Evolutionary conservation across 1,140 invertebrate species (phyloP), one percentile per base, ranked within the genome.

Genomic region (Diorhabda elongata): DNA sequence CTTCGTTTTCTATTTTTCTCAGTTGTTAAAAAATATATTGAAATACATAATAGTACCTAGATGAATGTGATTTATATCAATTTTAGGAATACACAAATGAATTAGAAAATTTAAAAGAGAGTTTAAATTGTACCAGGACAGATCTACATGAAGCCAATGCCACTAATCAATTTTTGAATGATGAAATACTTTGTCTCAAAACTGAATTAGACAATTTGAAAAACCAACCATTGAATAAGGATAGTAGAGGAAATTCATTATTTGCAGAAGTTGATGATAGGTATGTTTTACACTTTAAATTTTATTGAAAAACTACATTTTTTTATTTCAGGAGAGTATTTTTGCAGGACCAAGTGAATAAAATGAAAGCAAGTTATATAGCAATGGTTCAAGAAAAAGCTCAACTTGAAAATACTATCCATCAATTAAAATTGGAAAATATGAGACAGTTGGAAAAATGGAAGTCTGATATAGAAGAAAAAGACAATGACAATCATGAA

Each of bases 221-320:
- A 71, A 73, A 64, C 59, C 68, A 73, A 66, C 75, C 76, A 5
- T 45, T 74, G n/a, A 64, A 76, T 66, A 47, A 61, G 11, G 58
- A 69, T 6, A 74, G 71, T 45, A 71, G 75, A 72, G 77, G 77
- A 47, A 78, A 78, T 69, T 78, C 77, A 42, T 62, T 78, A 58
- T 78, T 78, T 75, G 76, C 75, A 7, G 74, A 78, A 74, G 76
- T 78, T 3, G 68, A 78, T 67, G 76, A 78, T 57, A 75, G 70
- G 74, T 77, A 71, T 58, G 42, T 60, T 65, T 63, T 70, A 6
- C 3, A 42, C 45, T 43, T 2, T 4, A 42, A 11, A 61, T 57
- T 42, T 26, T 56, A 57, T 58, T 8, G 57, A 59, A n/a, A 68
- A 47, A 42, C 42, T 41, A 11, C 41, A 41, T 66, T 45, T 4